These are phyloP conservation scores for Drosophila willistoni DNA, from an alignment of 1,140 invertebrate species.

Conservation along the genomic window DNA sequence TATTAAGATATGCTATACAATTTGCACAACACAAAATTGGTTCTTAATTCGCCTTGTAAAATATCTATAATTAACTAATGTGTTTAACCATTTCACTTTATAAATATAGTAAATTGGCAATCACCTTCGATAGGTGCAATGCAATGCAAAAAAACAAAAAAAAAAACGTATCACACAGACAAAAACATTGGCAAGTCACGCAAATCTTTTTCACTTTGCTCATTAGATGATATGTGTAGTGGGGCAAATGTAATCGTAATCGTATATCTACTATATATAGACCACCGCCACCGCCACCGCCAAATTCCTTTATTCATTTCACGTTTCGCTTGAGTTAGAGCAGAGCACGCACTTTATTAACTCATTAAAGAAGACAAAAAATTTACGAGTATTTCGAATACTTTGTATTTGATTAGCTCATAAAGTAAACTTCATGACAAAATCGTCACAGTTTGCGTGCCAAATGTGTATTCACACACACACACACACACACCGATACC, in stretches of 20 bases:
- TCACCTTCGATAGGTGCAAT: conserved; percentile 18
- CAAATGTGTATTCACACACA: conserved; percentile 40
- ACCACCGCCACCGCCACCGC: conserved; percentile 46
- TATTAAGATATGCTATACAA: too few relatives aligned
- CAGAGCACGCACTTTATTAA: conserved; percentile 74
- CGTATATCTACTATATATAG: conserved; percentile 44
- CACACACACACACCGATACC: conserved; percentile 17
- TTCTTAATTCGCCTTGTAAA: neutral
- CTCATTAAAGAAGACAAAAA: conserved; percentile 69
- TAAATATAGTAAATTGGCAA: conserved; percentile 39
- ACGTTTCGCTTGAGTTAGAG: conserved; percentile 60
- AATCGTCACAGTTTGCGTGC: conserved; percentile 58
- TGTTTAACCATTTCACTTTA: conserved; percentile 31
- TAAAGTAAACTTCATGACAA: conserved; percentile 48
- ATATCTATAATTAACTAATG: neutral
- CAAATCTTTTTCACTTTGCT: conserved; percentile 61
- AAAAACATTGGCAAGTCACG: conserved; percentile 58
- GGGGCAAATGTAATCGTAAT: conserved; percentile 45
- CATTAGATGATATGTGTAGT: conserved; percentile 59
- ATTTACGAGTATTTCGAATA: conserved; percentile 57
- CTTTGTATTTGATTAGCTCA: conserved; percentile 71
- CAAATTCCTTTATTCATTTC: conserved; percentile 64
- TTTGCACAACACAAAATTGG: neutral
- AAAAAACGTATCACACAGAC: conserved; percentile 6
- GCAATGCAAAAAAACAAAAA: conserved; percentile 37